Evolutionary conservation across 92 coral and sea anemone genomes (phyloP), one percentile per base, ranked within the genome.

Genomic region (Anthopleura xanthogrammica): DNA sequence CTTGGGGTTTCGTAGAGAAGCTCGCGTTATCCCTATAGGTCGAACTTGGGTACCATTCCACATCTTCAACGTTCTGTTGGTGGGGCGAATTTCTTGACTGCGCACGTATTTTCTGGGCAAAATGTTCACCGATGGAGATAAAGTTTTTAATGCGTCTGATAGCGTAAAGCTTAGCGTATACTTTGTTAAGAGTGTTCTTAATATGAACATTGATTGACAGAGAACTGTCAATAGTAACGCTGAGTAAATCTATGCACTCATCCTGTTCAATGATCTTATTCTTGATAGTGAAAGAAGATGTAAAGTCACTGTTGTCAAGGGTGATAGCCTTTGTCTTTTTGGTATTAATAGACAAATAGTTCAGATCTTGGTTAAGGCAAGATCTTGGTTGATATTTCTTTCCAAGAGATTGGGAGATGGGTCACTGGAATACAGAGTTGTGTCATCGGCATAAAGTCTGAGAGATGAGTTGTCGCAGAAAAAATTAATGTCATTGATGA

Each of bases 31-130:
- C 19, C 85, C 90, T 50, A 82, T 48, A 20, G 90, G 88, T 73
- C 41, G 86, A 56, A 86, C 80, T 23, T 79, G 88, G 14, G 86
- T 71, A 43, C 58, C 70, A 48, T 90, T 90, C 90, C 93, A 90
- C 87, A 82, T 89, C 20, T 29, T 80, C 52, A 85, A 76, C 43
- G 74, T 60, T 75, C 80, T 88, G 41, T 70, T 75, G 16, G 86
- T 80, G 43, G 88, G 87, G 24, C 23, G 57, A 9, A 89, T 58
- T 20, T 60, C 73, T 54, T 36, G 60, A 16, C 50, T 41, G 8
- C 66, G 54, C 10, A 36, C 66, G 83, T 42, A 58, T 54, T 82
- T 39, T 65, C 57, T 56, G 7, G 80, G 78, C 57, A 76, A 12
- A 46, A 70, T 41, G 66, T 85, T 82, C 41, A 85, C 75, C 39